Evolutionary conservation across 2,113 vertebrate species (phyloP), one percentile per base, ranked within the genome.

Genomic region (Onychorhynchus coronatus): DNA sequence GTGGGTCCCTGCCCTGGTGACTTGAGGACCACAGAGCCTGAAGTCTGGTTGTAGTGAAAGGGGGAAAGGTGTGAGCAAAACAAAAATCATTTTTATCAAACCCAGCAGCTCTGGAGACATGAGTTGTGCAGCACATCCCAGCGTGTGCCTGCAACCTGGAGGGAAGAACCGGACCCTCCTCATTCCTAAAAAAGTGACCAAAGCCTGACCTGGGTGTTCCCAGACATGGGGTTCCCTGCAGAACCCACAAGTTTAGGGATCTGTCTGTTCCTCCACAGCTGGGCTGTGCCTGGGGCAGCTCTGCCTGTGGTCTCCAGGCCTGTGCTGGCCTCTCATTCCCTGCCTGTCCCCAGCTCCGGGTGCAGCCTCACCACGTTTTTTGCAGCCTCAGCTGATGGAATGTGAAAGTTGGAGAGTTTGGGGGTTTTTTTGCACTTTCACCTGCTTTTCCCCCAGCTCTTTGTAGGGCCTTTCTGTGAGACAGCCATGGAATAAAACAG

Each of bases 301-400:
- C 50, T 10, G 23, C n/a, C 30, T 0, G 0, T 2, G 7, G 14
- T 17, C n/a, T 17, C n/a, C 12, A 4, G 31, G 56, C 62, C 22
- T n/a, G 28, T 46, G 65, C 56, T 19, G 12, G 28, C 5, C n/a
- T 9, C 17, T 28, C 62, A 19, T 4, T 58, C 63, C 30, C 37
- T 17, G 37, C 21, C 14, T 39, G 39, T 25, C 12, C 39, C 27
- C 58, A 73, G 33, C 22, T 63, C 41, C 11, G 8, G 53, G 18
- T 33, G 53, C 53, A 55, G 53, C 53, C 31, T 17, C 28, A 31
- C 53, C 30, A 31, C 18, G 18, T 20, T 55, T 55, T 2, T 1
- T 17, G 42, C 27, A 49, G 72, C 33, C 28, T 31, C 42, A 19
- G 53, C 53, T 28, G 47, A 2, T 7, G 2, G 21, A 16, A 27